Conservation (phyloP, 2,888 invertebrate species). For the Drosophila tanythrix region DNA sequence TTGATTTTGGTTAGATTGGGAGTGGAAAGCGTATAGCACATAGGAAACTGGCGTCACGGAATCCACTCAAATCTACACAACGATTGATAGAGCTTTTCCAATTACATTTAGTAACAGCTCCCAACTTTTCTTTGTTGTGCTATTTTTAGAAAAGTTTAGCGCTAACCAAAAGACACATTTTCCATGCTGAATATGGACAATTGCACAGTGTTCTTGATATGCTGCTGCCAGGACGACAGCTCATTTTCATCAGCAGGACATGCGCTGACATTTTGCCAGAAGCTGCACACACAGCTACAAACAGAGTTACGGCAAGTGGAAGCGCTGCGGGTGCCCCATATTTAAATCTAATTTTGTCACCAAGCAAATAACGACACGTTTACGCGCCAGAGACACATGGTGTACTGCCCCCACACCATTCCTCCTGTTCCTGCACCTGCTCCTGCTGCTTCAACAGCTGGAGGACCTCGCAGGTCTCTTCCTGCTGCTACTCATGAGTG, state of each 20-base stretch:
- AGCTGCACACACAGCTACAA: slow-evolving; percentile 22
- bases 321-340: slow-evolving; percentile 62
- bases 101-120: slow-evolving; percentile 41
- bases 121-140: slow-evolving; percentile 16
- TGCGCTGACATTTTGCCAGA: slow-evolving; percentile 69
- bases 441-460: slow-evolving; percentile 2
- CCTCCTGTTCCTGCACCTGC: background rate
- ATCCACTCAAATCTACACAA: slow-evolving; percentile 25
- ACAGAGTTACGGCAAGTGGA: slow-evolving; percentile 6
- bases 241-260: slow-evolving; percentile 71
- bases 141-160: slow-evolving; percentile 24
- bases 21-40: background rate
- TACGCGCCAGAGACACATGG: slow-evolving; percentile 59
- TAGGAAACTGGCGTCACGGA: background rate
- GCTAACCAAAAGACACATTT: slow-evolving; percentile 7
- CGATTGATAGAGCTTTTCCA: slow-evolving; percentile 48
- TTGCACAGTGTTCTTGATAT: slow-evolving; percentile 8
- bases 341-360: slow-evolving; percentile 80
- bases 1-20: slow-evolving; percentile 65
- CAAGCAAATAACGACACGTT: slow-evolving; percentile 67
- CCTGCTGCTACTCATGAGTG: slow-evolving; percentile 15
- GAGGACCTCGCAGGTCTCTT: slow-evolving; percentile 11
- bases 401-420: background rate
- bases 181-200: background rate
- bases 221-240: slow-evolving; percentile 44